These are phyloP conservation scores for Xanthorhoe designata DNA, from an alignment of 2,888 invertebrate genomes.

Conservation along the genomic window DNA sequence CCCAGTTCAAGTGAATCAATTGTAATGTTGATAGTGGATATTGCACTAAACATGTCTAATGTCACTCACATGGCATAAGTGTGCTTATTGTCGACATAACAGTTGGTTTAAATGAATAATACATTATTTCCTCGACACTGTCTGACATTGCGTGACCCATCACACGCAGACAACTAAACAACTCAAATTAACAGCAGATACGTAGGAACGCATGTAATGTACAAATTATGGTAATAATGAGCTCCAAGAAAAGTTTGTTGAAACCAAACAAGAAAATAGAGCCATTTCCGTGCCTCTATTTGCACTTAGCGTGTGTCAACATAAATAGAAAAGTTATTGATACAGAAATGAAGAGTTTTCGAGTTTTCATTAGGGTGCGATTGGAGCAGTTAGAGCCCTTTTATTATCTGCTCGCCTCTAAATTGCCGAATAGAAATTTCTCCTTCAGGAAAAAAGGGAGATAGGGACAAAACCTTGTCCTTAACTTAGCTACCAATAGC, in stretches of 20 bases:
- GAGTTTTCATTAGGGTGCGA: slow-evolving; percentile 84
- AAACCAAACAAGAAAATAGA: slow-evolving; percentile 49
- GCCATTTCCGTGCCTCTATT: slow-evolving; percentile 51
- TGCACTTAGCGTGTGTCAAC: slow-evolving; percentile 55
- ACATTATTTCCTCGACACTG: slow-evolving; percentile 25
- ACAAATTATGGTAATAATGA: slow-evolving; percentile 45
- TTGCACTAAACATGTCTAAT: not conserved
- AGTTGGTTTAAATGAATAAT: slow-evolving; percentile 26
- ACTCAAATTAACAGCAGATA: slow-evolving; percentile 42
- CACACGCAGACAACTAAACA: slow-evolving; percentile 36
- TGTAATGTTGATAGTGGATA: slow-evolving; percentile 2
- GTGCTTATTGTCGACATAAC: slow-evolving; percentile 15
- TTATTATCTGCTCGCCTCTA: slow-evolving; percentile 85
- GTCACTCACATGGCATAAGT: slow-evolving; percentile 8
- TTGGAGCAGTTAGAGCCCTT: slow-evolving; percentile 84
- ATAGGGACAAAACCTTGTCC: slow-evolving; percentile 79
- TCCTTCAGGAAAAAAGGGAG: slow-evolving; percentile 77
- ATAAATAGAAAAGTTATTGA: slow-evolving; percentile 74
- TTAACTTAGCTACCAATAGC: slow-evolving; percentile 79
- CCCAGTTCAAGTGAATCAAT: slow-evolving; percentile 6
- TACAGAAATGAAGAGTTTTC: slow-evolving; percentile 78
- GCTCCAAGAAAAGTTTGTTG: slow-evolving; percentile 42
- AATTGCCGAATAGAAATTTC: slow-evolving; percentile 85
- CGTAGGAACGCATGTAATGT: slow-evolving; percentile 33
- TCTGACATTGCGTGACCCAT: slow-evolving; percentile 40